A percentile compares a stretch with the other conserved stretches of the same genome.
Conservation (phyloP, 2,113 vertebrate species). For the Eupsittula cactorum region DNA sequence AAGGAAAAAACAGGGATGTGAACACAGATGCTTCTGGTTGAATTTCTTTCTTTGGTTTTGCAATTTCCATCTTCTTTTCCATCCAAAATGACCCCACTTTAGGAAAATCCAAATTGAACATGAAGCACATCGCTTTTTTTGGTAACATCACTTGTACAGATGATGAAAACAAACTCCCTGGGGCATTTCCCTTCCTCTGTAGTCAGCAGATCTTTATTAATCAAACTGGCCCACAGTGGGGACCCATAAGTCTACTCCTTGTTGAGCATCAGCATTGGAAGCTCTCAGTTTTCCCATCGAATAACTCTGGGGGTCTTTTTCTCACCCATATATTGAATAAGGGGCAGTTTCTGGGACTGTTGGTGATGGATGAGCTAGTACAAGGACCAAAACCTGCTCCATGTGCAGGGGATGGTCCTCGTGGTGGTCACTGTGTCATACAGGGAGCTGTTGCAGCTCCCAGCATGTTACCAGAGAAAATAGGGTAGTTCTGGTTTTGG, state of each 20-base stretch:
- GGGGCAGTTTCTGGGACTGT: background rate
- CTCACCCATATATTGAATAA: background rate
- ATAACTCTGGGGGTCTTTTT: background rate
- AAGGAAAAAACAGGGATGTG: background rate
- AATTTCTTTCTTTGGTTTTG: conserved; percentile 24
- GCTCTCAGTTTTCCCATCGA: background rate
- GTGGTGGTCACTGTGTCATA: accelerated
- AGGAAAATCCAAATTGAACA: background rate
- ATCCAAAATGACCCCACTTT: background rate
- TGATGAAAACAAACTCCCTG: background rate
- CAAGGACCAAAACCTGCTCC: background rate
- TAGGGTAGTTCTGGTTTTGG: background rate
- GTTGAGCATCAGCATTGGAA: background rate
- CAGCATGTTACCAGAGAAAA: background rate
- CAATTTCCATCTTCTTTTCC: background rate
- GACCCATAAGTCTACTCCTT: background rate
- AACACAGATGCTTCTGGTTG: background rate
- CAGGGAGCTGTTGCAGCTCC: background rate
- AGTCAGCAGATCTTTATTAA: background rate
- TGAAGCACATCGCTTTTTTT: accelerated
- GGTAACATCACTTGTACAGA: background rate
- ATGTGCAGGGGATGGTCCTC: background rate
- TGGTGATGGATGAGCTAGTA: background rate
- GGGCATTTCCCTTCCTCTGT: background rate
- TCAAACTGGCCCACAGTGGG: background rate